Evolutionary conservation across 64 coral and sea anemone genomes (phyloP), one percentile per base, ranked within the genome.

Genomic region (Actinia equina): DNA sequence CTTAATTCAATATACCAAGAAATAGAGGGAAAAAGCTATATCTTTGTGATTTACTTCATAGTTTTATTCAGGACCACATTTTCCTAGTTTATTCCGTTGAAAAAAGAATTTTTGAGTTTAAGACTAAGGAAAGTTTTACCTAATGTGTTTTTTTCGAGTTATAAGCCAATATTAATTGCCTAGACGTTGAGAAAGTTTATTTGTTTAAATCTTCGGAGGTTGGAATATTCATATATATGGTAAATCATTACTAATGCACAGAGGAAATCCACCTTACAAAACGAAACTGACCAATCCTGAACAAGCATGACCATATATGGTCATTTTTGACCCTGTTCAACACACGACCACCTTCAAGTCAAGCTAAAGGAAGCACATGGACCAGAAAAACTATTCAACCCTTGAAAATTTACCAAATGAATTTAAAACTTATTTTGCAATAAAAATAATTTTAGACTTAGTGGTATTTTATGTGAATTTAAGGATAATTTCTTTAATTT

Each of bases 251-350:
- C 41, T 74, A 30, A 74, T 74, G 69, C 69, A 74, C 69, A 74
- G 69, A 74, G 69, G 69, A 74, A 74, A 74, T 74, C 69, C 69
- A 74, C 69, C 69, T 74, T 74, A 74, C 69, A 74, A 30, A 74
- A 20, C n/a, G 25, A 82, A 82, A 52, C 80, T 82, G 80, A 82
- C 80, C 80, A 82, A 82, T 82, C 80, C 6, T 51, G 53, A 42
- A 82, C 44, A 43, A 82, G 80, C 80, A 82, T 82, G 80, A 42
- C 80, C 80, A 46, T 53, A 82, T 82, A 52, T 82, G 80, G 80
- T 82, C 44, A 82, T 52, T 52, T 52, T 82, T 82, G 2, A 10
- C 20, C 44, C 44, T 41, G 69, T 41, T 74, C 69, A 15, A 74
- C 69, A 74, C 7, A 74, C 27, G 69, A 74, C 69, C 62, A 65